Base-by-base conservation (phyloP, 2,113 vertebrate species). In the Eretmochelys imbricata region DNA sequence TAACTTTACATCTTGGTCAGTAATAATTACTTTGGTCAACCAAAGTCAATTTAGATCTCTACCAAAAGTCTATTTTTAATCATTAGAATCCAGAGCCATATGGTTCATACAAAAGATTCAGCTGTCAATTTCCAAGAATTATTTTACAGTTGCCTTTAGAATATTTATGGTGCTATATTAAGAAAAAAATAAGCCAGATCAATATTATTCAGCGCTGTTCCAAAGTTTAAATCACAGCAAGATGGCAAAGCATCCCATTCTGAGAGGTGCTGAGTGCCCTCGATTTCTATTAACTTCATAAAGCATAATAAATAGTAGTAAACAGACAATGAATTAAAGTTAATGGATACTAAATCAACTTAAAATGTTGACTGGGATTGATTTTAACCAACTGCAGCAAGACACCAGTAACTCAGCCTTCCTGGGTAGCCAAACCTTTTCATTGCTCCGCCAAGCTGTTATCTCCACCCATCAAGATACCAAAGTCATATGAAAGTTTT, bases 91-190 rank as follows among this genome's bases (percentile, higher is more conserved):
- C 12, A 91, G 69, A 84, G 82, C 55, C 87, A 35, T 84, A 93
- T 42, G n/a, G 6, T 16, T 86, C 42, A 42, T 2, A 29, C 76
- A 76, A 19, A 90, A 65, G n/a, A 85, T 42, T 92, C 69, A 89
- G 76, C 11, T 20, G 53, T 38, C n/a, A 93, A 35, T 72, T 82
- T 85, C 46, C 65, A 88, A 42, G 80, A 92, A 84, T 19, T 17
- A 20, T 81, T 91, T 89, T 90, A 16, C 81, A 92, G 91, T 9
- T 62, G n/a, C 35, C 85, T 75, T n/a, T 83, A 89, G 83, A 95
- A 90, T 27, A 91, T 24, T 75, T 59, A n/a, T 9, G 83, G 8
- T n/a, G 25, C 6, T 11, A 79, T 1, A 75, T 22, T 20, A 27
- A 4, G 27, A 10, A 48, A 91, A 76, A 72, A 83, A 85, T 78